phyloP scores from a whole-genome alignment of 2,113 vertebrate species.

The Calyptomena viridis region DNA sequence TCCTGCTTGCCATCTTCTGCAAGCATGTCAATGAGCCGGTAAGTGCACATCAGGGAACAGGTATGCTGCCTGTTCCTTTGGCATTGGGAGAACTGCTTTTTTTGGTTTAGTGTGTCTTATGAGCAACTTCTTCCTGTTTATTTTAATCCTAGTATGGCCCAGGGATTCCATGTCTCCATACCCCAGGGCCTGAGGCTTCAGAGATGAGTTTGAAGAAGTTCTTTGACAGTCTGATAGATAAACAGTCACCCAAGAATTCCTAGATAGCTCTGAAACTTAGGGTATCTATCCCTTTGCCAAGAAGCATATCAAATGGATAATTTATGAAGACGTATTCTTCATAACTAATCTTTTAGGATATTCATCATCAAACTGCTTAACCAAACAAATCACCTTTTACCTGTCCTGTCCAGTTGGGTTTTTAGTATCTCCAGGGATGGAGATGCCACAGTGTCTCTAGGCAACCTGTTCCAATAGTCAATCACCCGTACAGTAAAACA shows the following conservation, averaged over 20 bases:
- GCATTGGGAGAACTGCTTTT: neutral
- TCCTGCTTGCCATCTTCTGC: slow-evolving; percentile 89
- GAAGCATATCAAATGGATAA: neutral
- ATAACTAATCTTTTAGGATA: neutral
- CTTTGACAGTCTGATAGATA: neutral
- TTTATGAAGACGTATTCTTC: neutral
- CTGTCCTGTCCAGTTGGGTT: neutral
- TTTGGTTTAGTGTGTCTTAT: neutral
- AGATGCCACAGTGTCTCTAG: neutral
- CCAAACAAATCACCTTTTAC: neutral
- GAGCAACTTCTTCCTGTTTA: neutral
- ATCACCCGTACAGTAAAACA: neutral
- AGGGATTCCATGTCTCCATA: neutral
- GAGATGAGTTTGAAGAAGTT: neutral
- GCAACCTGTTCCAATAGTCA: neutral
- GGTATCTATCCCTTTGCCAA: neutral
- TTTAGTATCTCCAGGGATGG: neutral
- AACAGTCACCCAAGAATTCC: neutral
- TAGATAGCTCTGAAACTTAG: neutral
- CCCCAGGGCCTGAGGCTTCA: neutral
- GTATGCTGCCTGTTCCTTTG: neutral
- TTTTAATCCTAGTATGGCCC: neutral
- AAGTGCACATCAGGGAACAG: slow-evolving; percentile 1
- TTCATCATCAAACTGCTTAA: neutral
- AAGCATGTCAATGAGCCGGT: slow-evolving; percentile 90